Evolutionary conservation across 2,113 vertebrate species (phyloP).

Genomic region (Atractosteus spatula): DNA sequence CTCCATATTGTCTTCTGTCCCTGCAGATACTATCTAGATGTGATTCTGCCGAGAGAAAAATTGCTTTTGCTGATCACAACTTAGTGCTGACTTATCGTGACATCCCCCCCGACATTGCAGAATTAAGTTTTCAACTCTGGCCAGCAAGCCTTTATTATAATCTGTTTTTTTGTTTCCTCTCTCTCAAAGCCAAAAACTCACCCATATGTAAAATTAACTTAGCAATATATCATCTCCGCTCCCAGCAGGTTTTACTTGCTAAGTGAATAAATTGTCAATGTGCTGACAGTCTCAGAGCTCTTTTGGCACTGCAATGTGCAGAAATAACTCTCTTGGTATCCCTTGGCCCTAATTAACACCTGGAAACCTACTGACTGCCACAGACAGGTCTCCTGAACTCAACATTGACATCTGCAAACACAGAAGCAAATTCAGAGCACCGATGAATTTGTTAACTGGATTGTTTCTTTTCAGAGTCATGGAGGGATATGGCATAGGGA

Average conservation of each 20-base stretch:
- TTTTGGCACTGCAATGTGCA: slow-evolving; percentile 19
- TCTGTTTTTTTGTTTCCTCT: slow-evolving; percentile 1
- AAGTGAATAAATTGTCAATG: slow-evolving; percentile 14
- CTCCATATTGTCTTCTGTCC: neutral
- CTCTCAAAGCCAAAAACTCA: slow-evolving; percentile 11
- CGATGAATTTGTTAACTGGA: neutral
- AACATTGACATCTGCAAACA: neutral
- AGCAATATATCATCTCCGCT: slow-evolving; percentile 25
- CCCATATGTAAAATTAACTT: slow-evolving; percentile 20
- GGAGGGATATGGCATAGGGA: neutral
- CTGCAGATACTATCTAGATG: neutral
- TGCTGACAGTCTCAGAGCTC: slow-evolving; percentile 19
- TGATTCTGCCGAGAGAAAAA: neutral
- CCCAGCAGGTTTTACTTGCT: slow-evolving; percentile 19
- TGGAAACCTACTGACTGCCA: neutral
- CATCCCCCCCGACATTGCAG: neutral
- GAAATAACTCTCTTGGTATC: slow-evolving; percentile 24
- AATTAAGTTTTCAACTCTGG: neutral
- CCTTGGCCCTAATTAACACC: slow-evolving; percentile 36
- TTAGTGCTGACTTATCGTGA: neutral
- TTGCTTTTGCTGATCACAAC: neutral
- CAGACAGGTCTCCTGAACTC: neutral
- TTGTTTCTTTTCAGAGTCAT: neutral
- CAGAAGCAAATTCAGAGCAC: neutral
- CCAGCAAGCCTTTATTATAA: neutral